Evolutionary conservation across 2,797 vertebrate genomes (phyloP).

Genomic region (Scomberomorus guttatus): DNA sequence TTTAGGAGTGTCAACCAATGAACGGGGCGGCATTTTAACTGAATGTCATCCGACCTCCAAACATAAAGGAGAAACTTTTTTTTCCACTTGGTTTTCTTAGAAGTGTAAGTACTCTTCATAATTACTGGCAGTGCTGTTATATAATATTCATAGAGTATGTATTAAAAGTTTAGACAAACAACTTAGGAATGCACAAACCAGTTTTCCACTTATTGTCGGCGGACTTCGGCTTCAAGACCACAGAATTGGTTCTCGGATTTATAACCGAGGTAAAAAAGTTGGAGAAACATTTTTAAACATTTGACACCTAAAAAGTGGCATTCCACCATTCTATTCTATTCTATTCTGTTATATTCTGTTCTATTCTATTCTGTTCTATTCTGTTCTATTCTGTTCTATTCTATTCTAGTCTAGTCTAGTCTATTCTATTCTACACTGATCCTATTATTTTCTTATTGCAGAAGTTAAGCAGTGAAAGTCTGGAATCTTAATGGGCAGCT

Average conservation of each 20-base stretch:
- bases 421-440: slow-evolving; percentile 22
- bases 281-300: slow-evolving; percentile 12
- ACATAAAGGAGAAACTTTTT: neutral
- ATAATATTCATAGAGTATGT: neutral
- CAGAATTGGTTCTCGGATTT: slow-evolving; percentile 14
- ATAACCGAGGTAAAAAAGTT: neutral
- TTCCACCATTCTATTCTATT: neutral
- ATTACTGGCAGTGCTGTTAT: neutral
- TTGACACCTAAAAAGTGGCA: slow-evolving; percentile 11
- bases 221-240: neutral
- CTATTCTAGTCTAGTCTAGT: slow-evolving; percentile 2
- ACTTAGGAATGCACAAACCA: neutral
- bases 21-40: slow-evolving; percentile 36
- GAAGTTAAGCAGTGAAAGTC: slow-evolving; percentile 75
- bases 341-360: slow-evolving; percentile 4
- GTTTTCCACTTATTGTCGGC: slow-evolving; percentile 6
- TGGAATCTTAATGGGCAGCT: slow-evolving; percentile 83
- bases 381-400: neutral
- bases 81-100: neutral
- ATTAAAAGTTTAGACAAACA: slow-evolving; percentile 29
- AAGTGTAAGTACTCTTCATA: neutral
- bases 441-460: slow-evolving; percentile 65
- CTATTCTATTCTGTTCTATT: slow-evolving; percentile 6
- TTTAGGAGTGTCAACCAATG: slow-evolving; percentile 50
- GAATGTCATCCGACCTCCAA: slow-evolving; percentile 11